Conservation (phyloP, 2,113 vertebrate genomes). For the Lethenteron reissneri region DNA sequence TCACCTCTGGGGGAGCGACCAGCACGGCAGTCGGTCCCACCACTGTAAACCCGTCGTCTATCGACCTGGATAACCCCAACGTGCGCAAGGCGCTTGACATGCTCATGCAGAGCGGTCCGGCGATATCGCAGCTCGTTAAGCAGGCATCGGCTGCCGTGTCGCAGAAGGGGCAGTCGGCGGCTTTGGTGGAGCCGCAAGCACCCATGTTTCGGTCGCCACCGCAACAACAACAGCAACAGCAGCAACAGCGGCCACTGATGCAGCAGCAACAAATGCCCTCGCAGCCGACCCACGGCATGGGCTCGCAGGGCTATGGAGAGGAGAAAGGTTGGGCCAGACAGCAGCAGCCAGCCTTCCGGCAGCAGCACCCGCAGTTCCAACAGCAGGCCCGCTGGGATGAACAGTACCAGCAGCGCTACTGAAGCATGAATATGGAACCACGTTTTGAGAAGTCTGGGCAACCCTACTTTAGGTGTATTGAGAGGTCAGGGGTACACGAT, state of each 20-base stretch:
- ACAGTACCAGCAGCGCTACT: too few relatives aligned
- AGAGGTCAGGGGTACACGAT: too few relatives aligned
- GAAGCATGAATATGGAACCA: too few relatives aligned
- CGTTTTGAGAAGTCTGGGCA: too few relatives aligned
- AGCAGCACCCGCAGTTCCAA: too few relatives aligned
- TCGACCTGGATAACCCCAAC: slow-evolving; percentile 93
- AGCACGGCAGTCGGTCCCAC: background rate
- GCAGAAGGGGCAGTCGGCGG: slow-evolving; percentile 22
- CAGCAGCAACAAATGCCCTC: too few relatives aligned
- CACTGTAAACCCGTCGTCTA: slow-evolving; percentile 13
- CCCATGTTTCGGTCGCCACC: background rate
- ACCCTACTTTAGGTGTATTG: too few relatives aligned
- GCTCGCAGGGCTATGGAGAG: too few relatives aligned
- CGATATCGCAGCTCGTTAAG: slow-evolving; percentile 62
- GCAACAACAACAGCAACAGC: background rate
- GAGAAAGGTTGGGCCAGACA: too few relatives aligned
- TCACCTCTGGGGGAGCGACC: background rate
- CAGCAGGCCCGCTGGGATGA: too few relatives aligned
- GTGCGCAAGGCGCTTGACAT: slow-evolving; percentile 95
- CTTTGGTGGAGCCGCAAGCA: slow-evolving; percentile 18
- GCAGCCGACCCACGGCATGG: too few relatives aligned
- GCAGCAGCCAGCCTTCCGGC: too few relatives aligned
- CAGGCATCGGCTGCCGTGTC: slow-evolving; percentile 12
- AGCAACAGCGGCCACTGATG: background rate
- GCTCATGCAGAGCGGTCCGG: slow-evolving; percentile 77